Evolutionary conservation across 2,888 invertebrate species (phyloP).

Genomic region (Brenthis hecate): DNA sequence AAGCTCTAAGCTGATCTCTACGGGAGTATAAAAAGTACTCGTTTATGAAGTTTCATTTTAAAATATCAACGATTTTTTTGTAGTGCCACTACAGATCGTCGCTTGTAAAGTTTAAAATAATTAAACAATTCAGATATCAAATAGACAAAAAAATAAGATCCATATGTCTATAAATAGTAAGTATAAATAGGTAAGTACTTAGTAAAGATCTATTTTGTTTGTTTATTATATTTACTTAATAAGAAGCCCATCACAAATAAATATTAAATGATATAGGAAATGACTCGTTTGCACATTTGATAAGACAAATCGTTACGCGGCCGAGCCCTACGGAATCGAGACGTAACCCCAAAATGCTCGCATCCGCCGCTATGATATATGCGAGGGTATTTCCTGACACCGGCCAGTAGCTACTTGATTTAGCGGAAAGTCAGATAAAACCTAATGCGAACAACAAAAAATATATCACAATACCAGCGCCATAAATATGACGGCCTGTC

Average conservation of each 20-base stretch:
- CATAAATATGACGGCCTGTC: constrained; percentile 82
- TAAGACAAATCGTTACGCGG: constrained; percentile 65
- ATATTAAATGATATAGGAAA: constrained; percentile 50
- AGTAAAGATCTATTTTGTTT: not conserved
- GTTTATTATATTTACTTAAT: not conserved
- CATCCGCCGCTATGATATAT: constrained; percentile 77
- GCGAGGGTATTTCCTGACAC: constrained; percentile 80
- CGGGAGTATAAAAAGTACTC: too few relatives aligned
- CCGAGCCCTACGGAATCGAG: constrained; percentile 63
- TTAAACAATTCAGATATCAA: too few relatives aligned
- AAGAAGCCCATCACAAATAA: not conserved
- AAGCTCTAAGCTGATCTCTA: too few relatives aligned
- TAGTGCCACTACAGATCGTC: too few relatives aligned
- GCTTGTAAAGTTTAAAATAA: too few relatives aligned
- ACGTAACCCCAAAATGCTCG: constrained; percentile 76
- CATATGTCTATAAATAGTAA: too few relatives aligned
- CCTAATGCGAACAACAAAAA: constrained; percentile 82
- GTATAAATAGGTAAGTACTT: too few relatives aligned
- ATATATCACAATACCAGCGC: constrained; percentile 79
- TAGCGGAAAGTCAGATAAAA: constrained; percentile 83
- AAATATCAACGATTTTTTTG: too few relatives aligned
- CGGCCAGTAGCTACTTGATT: constrained; percentile 83
- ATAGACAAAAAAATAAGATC: too few relatives aligned
- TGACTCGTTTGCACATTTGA: constrained; percentile 59
- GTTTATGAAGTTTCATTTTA: too few relatives aligned